These are phyloP conservation scores for Epistrophe grossulariae DNA, from an alignment of 2,888 invertebrate species.

Conservation along the genomic window DNA sequence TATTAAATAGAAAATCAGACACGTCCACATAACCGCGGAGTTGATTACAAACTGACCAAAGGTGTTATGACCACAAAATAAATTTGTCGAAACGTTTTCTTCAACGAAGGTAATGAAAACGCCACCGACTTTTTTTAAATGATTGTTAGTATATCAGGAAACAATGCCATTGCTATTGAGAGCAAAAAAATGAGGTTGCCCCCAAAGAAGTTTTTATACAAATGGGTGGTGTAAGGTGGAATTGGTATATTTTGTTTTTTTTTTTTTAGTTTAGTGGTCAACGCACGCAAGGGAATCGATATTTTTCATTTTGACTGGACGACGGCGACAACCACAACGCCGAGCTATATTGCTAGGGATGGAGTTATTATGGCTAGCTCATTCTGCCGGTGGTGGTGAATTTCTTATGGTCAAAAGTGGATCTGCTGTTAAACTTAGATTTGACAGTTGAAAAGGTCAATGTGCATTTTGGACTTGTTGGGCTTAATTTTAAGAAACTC, in stretches of 20 bases:
- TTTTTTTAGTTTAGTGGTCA: slow-evolving; percentile 78
- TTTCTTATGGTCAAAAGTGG: background rate
- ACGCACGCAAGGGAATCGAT: slow-evolving; percentile 80
- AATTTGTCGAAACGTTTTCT: slow-evolving; percentile 57
- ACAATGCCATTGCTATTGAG: slow-evolving; percentile 75
- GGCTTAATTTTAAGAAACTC: no score
- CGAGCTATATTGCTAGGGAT: background rate
- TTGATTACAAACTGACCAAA: slow-evolving; percentile 82
- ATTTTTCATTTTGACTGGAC: slow-evolving; percentile 51
- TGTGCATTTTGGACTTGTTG: background rate
- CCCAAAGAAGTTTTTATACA: slow-evolving; percentile 35
- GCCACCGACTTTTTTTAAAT: slow-evolving; percentile 77
- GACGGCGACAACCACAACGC: slow-evolving; percentile 20
- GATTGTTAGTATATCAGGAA: slow-evolving; percentile 68
- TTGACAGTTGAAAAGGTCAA: background rate
- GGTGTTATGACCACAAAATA: slow-evolving; percentile 71
- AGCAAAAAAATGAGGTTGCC: slow-evolving; percentile 72
- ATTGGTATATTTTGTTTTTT: slow-evolving; percentile 39
- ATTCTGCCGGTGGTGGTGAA: background rate
- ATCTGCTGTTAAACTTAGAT: background rate
- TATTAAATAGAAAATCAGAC: slow-evolving; percentile 42
- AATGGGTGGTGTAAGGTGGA: slow-evolving; percentile 66
- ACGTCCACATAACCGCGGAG: slow-evolving; percentile 79
- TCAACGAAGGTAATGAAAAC: slow-evolving; percentile 65
- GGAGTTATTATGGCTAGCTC: background rate